A percentile compares a stretch with the other conserved stretches of the same genome.
These are phyloP conservation scores for Collichthys lucidus DNA, from an alignment of 2,113 vertebrate species.

Conservation along the genomic window DNA sequence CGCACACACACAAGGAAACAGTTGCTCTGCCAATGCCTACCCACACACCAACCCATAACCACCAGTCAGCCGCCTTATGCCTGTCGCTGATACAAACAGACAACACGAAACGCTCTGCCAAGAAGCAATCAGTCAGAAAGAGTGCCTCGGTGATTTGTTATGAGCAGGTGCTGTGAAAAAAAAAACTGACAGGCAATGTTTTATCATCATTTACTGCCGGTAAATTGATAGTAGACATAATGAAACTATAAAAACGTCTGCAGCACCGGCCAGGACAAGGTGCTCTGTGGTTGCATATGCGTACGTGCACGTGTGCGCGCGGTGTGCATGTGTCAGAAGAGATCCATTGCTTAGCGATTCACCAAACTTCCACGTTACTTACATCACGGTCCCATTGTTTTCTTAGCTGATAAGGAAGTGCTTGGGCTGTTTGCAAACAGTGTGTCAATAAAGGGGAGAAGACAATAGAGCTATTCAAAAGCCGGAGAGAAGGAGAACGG, in stretches of 20 bases:
- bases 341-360: conserved; percentile 14
- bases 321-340: not conserved
- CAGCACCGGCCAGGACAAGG: conserved; percentile 27
- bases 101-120: conserved; percentile 69
- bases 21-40: conserved; percentile 29
- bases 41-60: conserved; percentile 51
- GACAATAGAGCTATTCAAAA: conserved; percentile 63
- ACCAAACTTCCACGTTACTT: conserved; percentile 17
- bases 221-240: conserved; percentile 76
- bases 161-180: conserved; percentile 73
- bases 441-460: conserved; percentile 40
- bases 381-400: conserved; percentile 54
- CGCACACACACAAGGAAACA: conserved; percentile 19
- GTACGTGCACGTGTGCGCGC: not conserved
- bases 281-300: not conserved
- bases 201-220: conserved; percentile 73
- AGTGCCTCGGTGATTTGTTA: conserved; percentile 71
- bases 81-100: conserved; percentile 68
- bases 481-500: conserved; percentile 23
- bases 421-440: conserved; percentile 69
- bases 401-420: conserved; percentile 65
- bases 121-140: conserved; percentile 65
- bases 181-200: conserved; percentile 72
- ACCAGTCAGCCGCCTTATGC: conserved; percentile 51
- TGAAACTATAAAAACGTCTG: conserved; percentile 74